Base-by-base conservation (phyloP, 2,113 vertebrate genomes). In the Cathartes aura region DNA sequence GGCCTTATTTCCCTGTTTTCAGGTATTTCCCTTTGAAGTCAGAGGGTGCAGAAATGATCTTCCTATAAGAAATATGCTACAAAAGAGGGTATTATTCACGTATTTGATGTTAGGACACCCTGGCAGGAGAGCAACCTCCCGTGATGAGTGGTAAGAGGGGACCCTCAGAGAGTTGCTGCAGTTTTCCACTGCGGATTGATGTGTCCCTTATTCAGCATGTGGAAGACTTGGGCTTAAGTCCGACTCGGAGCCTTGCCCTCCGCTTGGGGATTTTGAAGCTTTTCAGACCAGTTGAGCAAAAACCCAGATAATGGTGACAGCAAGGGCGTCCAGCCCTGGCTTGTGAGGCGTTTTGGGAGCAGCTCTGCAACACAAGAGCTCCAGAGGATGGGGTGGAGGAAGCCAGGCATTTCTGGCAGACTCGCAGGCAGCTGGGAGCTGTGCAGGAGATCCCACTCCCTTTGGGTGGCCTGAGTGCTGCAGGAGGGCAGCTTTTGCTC, bases 201-300 rank as follows among this genome's bases (percentile, higher is more conserved):
- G n/a, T n/a, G 32, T 53, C 59, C 34, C 36, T 64, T 52, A 43
- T 43, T 80, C 75, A 59, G 26, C 23, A 63, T 0, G 43, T 48
- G 68, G 29, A 89, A 40, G 45, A 38, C 29, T 80, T 60, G 62
- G 62, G 40, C 75, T 73, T 21, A 53, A 12, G 7, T 66, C 63
- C 1, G 8, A 4, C 67, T 89, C 2, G 3, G 58, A 92, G n/a
- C 62, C 62, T 75, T 82, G 60, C 66, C 48, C 7, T 93, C 24
- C 26, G 80, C 52, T 80, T 38, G 58, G 36, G 43, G 38, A 58
- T 91, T 93, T 89, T 64, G 72, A 80, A 95, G 53, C 48, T 86
- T 62, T 89, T 94, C 9, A 4, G 71, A 83, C 17, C 72, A 64
- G 75, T n/a, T 89, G 72, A 91, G n/a, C 50, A 87, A 89, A 97